phyloP scores from a whole-genome alignment of 1,140 invertebrate genomes.

The Arctopsyche grandis region DNA sequence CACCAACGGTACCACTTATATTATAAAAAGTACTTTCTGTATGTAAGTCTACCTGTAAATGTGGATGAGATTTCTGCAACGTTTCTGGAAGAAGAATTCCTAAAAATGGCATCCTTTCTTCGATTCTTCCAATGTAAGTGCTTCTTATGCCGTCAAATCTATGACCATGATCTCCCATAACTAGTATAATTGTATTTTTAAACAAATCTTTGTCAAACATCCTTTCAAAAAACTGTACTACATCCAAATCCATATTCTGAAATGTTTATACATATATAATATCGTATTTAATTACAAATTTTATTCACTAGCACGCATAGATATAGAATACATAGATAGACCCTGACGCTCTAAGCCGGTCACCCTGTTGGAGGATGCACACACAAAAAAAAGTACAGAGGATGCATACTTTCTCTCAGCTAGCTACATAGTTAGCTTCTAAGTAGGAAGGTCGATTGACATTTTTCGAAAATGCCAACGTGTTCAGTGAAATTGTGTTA shows the following conservation, averaged over 20 bases:
- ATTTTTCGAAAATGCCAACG: too few species aligned
- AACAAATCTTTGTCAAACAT: constrained; percentile 68
- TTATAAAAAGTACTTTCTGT: too few species aligned
- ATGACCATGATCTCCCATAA: constrained; percentile 87
- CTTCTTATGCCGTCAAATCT: constrained; percentile 77
- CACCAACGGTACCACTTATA: too few species aligned
- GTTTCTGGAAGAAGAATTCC: constrained; percentile 74
- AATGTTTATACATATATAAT: too few species aligned
- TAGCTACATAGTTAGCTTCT: too few species aligned
- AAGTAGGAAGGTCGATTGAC: too few species aligned
- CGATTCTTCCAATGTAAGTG: constrained; percentile 79
- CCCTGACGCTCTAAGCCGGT: neutral
- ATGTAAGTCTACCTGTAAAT: constrained; percentile 57
- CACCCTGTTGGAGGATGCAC: too few species aligned
- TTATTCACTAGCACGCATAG: neutral
- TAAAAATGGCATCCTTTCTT: constrained; percentile 81
- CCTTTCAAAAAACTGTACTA: constrained; percentile 62
- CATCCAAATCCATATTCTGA: constrained; percentile 60
- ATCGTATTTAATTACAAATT: constrained; percentile 28
- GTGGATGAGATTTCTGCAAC: constrained; percentile 68
- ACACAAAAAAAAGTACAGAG: too few species aligned
- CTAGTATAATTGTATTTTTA: constrained; percentile 79
- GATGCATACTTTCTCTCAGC: too few species aligned
- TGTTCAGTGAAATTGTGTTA: too few species aligned
- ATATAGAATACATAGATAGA: too few species aligned